Evolutionary conservation across 2,113 vertebrate genomes (phyloP).

Genomic region (Caranx melampygus): DNA sequence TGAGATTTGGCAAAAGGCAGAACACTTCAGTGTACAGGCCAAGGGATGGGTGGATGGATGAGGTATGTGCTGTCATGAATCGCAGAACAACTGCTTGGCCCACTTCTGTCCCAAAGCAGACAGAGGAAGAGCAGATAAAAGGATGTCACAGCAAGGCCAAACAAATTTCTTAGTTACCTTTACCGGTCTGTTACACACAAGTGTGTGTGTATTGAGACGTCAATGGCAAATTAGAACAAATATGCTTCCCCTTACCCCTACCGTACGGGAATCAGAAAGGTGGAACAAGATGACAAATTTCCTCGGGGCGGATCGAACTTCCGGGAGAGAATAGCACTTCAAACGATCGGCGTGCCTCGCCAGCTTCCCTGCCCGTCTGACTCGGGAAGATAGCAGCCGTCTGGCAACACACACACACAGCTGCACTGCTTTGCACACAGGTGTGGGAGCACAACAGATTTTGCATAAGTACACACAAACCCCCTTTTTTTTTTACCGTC

Average conservation of each 20-base stretch:
- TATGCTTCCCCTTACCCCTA: conserved; percentile 24
- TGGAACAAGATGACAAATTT: conserved; percentile 76
- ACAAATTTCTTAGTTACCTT: conserved; percentile 61
- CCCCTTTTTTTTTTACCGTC: background rate
- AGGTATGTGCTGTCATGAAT: conserved; percentile 42
- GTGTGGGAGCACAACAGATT: conserved; percentile 44
- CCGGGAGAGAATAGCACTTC: conserved; percentile 59
- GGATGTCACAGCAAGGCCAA: conserved; percentile 51
- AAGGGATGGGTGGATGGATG: background rate
- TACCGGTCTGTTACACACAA: conserved; percentile 44
- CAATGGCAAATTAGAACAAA: conserved; percentile 72
- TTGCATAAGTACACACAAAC: conserved; percentile 45
- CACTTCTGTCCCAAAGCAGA: conserved; percentile 33
- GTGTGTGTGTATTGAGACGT: conserved; percentile 53
- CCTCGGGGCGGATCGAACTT: conserved; percentile 65
- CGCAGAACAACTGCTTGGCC: conserved; percentile 36
- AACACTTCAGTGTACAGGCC: background rate
- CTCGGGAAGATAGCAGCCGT: conserved; percentile 58
- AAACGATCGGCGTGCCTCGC: conserved; percentile 49
- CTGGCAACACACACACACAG: conserved; percentile 50
- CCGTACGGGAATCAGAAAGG: conserved; percentile 57
- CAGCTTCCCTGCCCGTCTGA: conserved; percentile 60
- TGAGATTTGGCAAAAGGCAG: conserved; percentile 5
- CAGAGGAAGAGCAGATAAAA: background rate
- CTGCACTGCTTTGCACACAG: conserved; percentile 40